Evolutionary conservation across 2,888 invertebrate genomes (phyloP), one percentile per base, ranked within the genome.

Genomic region (Automeris io): DNA sequence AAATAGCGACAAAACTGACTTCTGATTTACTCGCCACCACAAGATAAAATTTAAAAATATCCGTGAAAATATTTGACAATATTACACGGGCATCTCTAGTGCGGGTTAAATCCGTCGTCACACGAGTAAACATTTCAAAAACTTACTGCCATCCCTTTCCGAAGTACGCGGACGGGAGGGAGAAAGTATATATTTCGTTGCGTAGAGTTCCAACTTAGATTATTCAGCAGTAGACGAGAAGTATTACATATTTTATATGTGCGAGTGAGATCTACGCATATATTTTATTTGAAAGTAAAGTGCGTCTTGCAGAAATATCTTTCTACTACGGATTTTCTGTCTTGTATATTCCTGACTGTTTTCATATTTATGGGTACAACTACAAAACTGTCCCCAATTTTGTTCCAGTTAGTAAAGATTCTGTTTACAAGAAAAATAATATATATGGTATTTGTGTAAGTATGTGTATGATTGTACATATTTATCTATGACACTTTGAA

Each of bases 221-320:
- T 37, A 39, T 40, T 46, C 48, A 44, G 45, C 46, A 41, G 35
- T 26, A 39, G 43, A 35, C 29, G 47, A 43, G 23, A n/a, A 31
- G 21, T 34, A 16, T 74, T 73, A 75, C 70, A 70, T 75, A 75
- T 77, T 76, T 73, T 77, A 63, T 73, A 76, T 68, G 68, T 69
- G 63, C 58, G 60, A 67, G 18, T 38, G 18, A 70, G 70, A 74
- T 76, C 63, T 54, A 68, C 71, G 72, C 78, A 78, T 77, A 73
- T 75, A 75, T 77, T 78, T 79, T 79, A 77, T 79, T 78, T 65
- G 66, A 59, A 69, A 72, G 74, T 74, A 76, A 78, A 77, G 64
- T 72, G 68, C 64, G 69, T 68, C 63, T 69, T 59, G 49, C 45
- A 51, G 51, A 43, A 49, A 42, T 42, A 36, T 42, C 44, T 49